Conservation (phyloP, 2,888 invertebrate species). For the Lochmaea capreae region DNA sequence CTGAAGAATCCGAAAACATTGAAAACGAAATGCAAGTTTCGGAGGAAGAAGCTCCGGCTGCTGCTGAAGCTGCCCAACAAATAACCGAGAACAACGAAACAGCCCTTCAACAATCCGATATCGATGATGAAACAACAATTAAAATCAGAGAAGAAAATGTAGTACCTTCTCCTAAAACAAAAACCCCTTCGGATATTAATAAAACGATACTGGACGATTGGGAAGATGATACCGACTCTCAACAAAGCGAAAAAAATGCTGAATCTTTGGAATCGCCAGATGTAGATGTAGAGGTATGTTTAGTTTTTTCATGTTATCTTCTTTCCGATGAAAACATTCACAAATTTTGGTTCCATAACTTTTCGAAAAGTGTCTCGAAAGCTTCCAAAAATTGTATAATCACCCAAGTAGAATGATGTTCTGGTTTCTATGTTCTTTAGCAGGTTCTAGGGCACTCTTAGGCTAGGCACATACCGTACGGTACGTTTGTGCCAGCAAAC, state of each 20-base stretch:
- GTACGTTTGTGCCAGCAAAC: too few species aligned
- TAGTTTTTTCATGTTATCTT: background rate
- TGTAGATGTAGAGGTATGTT: conserved; percentile 5
- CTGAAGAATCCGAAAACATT: conserved; percentile 13
- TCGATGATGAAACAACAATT: background rate
- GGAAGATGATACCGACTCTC: conserved; percentile 65
- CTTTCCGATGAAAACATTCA: too few species aligned
- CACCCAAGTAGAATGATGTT: too few species aligned
- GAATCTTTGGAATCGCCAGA: conserved; percentile 34
- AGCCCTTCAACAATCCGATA: background rate
- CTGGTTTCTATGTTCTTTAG: too few species aligned
- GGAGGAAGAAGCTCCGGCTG: conserved; percentile 11
- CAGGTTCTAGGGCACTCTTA: too few species aligned
- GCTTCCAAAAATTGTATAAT: too few species aligned
- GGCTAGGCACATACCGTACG: too few species aligned
- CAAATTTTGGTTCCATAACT: background rate
- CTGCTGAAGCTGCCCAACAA: background rate
- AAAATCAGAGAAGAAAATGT: conserved; percentile 51
- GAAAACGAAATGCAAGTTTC: conserved; percentile 5
- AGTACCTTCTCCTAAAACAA: conserved; percentile 52
- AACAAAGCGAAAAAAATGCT: conserved; percentile 59
- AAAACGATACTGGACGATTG: conserved; percentile 63
- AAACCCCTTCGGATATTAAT: conserved; percentile 42
- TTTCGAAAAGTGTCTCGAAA: too few species aligned
- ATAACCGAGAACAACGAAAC: background rate